Base-by-base conservation (phyloP, 2,888 invertebrate species). In the Nyleta sp. region DNA sequence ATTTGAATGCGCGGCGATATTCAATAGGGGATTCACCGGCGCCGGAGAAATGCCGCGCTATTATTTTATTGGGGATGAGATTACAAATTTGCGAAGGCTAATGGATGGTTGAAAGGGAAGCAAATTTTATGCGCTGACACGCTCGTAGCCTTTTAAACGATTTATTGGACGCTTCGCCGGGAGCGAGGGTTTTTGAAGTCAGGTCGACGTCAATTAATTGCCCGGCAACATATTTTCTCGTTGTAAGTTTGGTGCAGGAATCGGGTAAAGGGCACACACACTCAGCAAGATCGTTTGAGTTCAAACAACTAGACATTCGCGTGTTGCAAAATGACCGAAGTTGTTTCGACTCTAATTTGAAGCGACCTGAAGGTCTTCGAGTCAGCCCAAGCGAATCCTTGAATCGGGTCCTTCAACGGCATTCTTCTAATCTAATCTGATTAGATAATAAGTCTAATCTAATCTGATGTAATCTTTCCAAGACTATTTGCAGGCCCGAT, bases 41-140 rank as follows among this genome's bases (percentile, higher is more conserved):
- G 10, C 42, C 31, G 48, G 40, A 68, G 67, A 60, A 68, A 57
- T 50, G 68, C 65, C 44, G 57, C 52, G 46, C 60, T 70, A 76
- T 70, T 68, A 70, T 76, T 76, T 76, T 70, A 76, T 76, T 76
- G 50, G 57, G 70, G 70, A 76, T 76, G 70, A 64, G 75, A 70
- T 76, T 70, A 76, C 75, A 70, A 70, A 76, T 76, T 76, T 76
- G 55, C 75, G 70, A 76, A 64, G 75, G 68, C 31, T 76, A 75
- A 75, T 75, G 75, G 75, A 75, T 75, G 68, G 55, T 15, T 75
- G 68, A 68, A 75, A 75, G 55, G 68, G 68, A 68, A 53, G 40
- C 17, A 52, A 74, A 74, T 67, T 59, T 67, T 67, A 74, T 67
- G 42, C 15, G 44, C 59, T 48, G 38, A 57, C n/a, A n/a, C 50